Evolutionary conservation across 2,888 invertebrate species (phyloP).

Genomic region (Cheilosia urbana): DNA sequence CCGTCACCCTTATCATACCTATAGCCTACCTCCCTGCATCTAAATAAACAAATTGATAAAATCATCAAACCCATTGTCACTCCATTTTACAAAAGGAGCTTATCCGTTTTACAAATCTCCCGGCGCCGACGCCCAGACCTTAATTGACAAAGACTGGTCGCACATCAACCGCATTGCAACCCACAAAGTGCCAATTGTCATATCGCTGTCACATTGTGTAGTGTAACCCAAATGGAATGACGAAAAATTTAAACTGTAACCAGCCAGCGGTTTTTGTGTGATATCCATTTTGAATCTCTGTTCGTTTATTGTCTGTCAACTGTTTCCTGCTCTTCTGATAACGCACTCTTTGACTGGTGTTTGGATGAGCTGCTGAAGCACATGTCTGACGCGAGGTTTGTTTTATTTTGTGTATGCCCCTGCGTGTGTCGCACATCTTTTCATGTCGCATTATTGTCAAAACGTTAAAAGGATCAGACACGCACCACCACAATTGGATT

Average conservation of each 20-base stretch:
- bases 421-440: slow-evolving; percentile 48
- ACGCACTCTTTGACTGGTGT: slow-evolving; percentile 14
- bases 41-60: not conserved
- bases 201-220: slow-evolving; percentile 36
- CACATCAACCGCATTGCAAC: slow-evolving; percentile 15
- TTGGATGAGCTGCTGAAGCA: slow-evolving; percentile 35
- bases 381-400: slow-evolving; percentile 20
- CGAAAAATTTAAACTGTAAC: slow-evolving; percentile 53
- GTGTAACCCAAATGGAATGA: slow-evolving; percentile 18
- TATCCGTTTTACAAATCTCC: slow-evolving; percentile 45
- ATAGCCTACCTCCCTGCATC: too few species aligned
- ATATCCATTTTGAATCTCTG: slow-evolving; percentile 54
- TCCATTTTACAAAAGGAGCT: slow-evolving; percentile 10
- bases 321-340: slow-evolving; percentile 62
- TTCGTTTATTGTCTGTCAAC: slow-evolving; percentile 52
- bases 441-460: slow-evolving; percentile 70
- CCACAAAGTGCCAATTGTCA: slow-evolving; percentile 51
- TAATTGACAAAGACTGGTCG: slow-evolving; percentile 24
- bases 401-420: slow-evolving; percentile 26
- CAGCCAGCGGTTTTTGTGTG: slow-evolving; percentile 29
- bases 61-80: slow-evolving; percentile 17
- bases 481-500: slow-evolving; percentile 70
- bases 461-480: slow-evolving; percentile 53
- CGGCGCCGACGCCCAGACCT: slow-evolving; percentile 7
- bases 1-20: too few species aligned